Evolutionary conservation across 1,140 invertebrate genomes (phyloP), one percentile per base, ranked within the genome.

Genomic region (Mylabris phalerata): DNA sequence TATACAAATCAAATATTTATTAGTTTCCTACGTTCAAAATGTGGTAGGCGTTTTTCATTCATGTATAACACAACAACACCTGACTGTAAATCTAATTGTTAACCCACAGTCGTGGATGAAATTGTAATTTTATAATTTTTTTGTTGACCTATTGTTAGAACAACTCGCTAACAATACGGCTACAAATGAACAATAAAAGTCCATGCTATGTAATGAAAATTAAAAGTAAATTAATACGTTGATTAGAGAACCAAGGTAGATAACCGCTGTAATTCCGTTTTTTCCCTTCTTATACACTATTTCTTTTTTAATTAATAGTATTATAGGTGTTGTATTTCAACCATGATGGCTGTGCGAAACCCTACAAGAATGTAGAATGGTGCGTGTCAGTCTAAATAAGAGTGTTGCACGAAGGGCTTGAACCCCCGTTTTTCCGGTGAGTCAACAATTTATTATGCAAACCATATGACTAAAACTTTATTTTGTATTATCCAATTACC

Each of bases 1-100:
- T 52, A 54, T 54, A 54, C 51, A 54, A 54, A 54, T 54, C 39
- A 54, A 54, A 54, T 54, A 54, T 54, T 54, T 54, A 54, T 54
- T 54, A 54, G 51, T 54, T 54, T 54, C 51, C 51, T 54, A 45
- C 38, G 46, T n/a, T 54, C 27, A 11, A 54, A 52, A 54, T 45
- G 24, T 54, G 51, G 51, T 54, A 46, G 51, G 51, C 51, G 51
- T 54, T 54, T 45, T 54, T 54, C 51, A 54, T 54, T 54, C 51
- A 54, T 52, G 41, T 54, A 42, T 32, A 54, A 32, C 32, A 32
- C 32, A 32, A 32, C 4, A 44, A 42, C 38, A 52, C 13, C 38
- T 52, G 50, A 24, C 24, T 24, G 44, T 25, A 52, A 52, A 52
- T 52, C 44, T 52, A 24, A 52, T 44, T 52, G 24, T 52, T 32